Percentiles rank a stretch among this genome's conserved stretches.
Conservation (phyloP, 2,113 vertebrate genomes). For the Cheilinus undulatus region DNA sequence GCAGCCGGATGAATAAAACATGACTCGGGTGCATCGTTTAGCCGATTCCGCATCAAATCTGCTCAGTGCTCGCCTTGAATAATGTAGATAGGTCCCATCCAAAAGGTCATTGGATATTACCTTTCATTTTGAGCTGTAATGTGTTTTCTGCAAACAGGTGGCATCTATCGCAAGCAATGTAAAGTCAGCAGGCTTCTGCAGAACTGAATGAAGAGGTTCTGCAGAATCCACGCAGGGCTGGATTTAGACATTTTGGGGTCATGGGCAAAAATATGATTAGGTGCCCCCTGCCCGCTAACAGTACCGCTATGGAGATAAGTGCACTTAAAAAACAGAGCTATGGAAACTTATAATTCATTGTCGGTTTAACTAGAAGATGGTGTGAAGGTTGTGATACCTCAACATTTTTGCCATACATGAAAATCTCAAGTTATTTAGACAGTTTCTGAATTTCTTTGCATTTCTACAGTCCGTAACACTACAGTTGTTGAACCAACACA, state of each 20-base stretch:
- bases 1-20: slow-evolving; percentile 79
- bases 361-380: too few relatives aligned
- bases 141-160: slow-evolving; percentile 72
- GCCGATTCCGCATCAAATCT: slow-evolving; percentile 71
- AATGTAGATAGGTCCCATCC: slow-evolving; percentile 74
- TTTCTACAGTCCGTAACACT: too few relatives aligned
- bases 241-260: neutral
- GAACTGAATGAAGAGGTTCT: slow-evolving; percentile 24
- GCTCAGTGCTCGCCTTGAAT: slow-evolving; percentile 71
- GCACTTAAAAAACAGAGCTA: too few relatives aligned
- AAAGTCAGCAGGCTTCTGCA: slow-evolving; percentile 58
- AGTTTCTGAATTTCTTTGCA: too few relatives aligned
- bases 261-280: neutral
- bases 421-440: too few relatives aligned
- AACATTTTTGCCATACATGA: too few relatives aligned
- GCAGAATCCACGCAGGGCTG: slow-evolving; percentile 4
- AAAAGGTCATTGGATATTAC: slow-evolving; percentile 82
- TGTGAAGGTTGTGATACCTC: too few relatives aligned
- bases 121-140: slow-evolving; percentile 80
- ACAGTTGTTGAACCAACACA: too few relatives aligned
- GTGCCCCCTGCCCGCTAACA: too few relatives aligned
- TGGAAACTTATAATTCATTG: too few relatives aligned
- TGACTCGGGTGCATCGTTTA: slow-evolving; percentile 70
- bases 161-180: slow-evolving; percentile 64
- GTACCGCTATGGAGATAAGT: too few relatives aligned